Evolutionary conservation across 1,140 invertebrate genomes (phyloP), one percentile per base, ranked within the genome.

Genomic region (Artemia franciscana): DNA sequence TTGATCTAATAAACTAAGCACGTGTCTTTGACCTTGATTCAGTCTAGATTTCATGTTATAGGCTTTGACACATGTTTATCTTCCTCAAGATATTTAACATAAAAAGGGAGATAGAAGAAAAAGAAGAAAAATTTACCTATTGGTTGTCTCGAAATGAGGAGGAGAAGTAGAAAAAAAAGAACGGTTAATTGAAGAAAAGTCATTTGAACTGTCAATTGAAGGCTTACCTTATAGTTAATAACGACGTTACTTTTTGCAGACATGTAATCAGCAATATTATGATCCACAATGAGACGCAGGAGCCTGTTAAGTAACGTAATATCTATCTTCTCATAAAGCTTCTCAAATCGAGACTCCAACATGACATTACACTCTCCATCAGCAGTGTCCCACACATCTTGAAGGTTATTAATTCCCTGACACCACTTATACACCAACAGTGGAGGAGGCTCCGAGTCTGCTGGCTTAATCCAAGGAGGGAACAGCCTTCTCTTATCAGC

Each of bases 241-340:
- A 97, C 89, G 24, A 99, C 91, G 74, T 99, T 99, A 74, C 98
- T 98, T 72, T 99, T 99, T 5, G 96, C 93, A 2, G 95, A 98
- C 92, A 99, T 98, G 71, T 99, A 99, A 84, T 99, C 96, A 68
- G 96, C 96, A 71, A 99, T 99, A 71, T 99, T 99, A 74, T 99
- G 96, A 77, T 99, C 96, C 2, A 99, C 94, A 68, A 99, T 98
- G 7, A 99, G 73, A 65, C 94, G 81, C 3, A 99, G 75, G 62
- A 99, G 73, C 74, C 95, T 82, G 76, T 98, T 99, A 1, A 99
- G 81, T 4, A 99, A 74, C 0, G 95, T 98, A 69, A 99, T 79
- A 80, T 99, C 96, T 66, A 99, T 98, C 75, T 99, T 99, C 73
- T 99, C 96, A 69, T 98, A 98, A 15, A 99, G 79, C 70, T 99